A percentile compares a stretch with the other conserved stretches of the same genome.
Conservation (phyloP, 2,888 invertebrate genomes). For the Schrankia costaestrigalis region DNA sequence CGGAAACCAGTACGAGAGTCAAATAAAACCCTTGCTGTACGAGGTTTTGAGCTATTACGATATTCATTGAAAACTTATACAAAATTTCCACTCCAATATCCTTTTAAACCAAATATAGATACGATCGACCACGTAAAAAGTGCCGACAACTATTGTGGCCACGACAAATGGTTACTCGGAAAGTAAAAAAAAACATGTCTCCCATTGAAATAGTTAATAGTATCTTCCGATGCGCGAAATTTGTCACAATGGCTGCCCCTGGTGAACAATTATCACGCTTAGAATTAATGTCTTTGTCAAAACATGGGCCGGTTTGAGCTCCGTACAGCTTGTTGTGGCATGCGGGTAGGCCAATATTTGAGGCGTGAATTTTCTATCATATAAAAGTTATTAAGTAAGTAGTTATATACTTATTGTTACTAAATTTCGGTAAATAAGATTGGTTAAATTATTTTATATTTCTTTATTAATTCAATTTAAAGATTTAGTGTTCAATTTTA, state of each 20-base stretch:
- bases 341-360: conserved; percentile 3
- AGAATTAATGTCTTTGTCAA: conserved; percentile 70
- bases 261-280: conserved; percentile 70
- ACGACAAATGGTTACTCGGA: conserved; percentile 59
- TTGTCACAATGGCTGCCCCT: conserved; percentile 61
- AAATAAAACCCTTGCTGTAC: too few species aligned
- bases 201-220: conserved; percentile 68
- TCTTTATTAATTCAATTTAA: too few species aligned
- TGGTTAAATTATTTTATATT: too few species aligned
- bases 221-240: conserved; percentile 69
- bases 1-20: too few species aligned
- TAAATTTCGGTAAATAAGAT: too few species aligned
- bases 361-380: not conserved
- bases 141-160: conserved; percentile 52
- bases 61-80: too few species aligned
- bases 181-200: conserved; percentile 37
- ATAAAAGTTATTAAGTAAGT: too few species aligned
- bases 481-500: too few species aligned
- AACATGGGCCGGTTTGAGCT: conserved; percentile 34
- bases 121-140: conserved; percentile 43
- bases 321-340: conserved; percentile 8
- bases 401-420: too few species aligned
- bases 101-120: conserved; percentile 15
- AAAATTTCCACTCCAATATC: conserved; percentile 10
- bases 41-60: too few species aligned